These are phyloP conservation scores for Mimas tiliae DNA, from an alignment of 2,888 invertebrate species.

Conservation along the genomic window DNA sequence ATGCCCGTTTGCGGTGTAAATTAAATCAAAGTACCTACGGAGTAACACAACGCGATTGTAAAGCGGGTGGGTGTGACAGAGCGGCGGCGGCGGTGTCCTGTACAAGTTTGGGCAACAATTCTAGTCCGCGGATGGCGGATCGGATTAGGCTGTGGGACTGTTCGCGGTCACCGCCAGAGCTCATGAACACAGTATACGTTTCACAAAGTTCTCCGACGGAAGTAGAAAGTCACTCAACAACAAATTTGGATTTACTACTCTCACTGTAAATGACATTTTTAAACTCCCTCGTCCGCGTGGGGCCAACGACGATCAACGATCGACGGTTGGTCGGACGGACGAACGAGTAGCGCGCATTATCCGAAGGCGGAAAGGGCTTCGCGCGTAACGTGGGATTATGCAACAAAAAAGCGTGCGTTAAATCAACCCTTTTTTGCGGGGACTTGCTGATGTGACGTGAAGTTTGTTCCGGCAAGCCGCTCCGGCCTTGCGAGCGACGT, in stretches of 20 bases:
- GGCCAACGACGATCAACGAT: constrained; percentile 48
- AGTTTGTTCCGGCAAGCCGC: constrained; percentile 70
- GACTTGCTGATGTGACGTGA: constrained; percentile 68
- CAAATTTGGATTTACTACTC: constrained; percentile 79
- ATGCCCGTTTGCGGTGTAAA: constrained; percentile 73
- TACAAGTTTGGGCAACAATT: constrained; percentile 74
- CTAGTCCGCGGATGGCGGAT: constrained; percentile 57
- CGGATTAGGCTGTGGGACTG: constrained; percentile 74
- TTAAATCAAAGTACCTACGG: constrained; percentile 69
- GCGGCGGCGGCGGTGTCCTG: constrained; percentile 52
- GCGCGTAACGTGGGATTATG: constrained; percentile 69
- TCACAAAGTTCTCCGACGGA: constrained; percentile 78
- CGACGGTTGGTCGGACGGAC: constrained; percentile 36
- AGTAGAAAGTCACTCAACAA: constrained; percentile 81
- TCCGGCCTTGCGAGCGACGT: constrained; percentile 66
- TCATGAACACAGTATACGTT: constrained; percentile 81
- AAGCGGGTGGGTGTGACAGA: constrained; percentile 55
- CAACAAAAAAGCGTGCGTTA: constrained; percentile 73
- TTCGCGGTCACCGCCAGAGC: constrained; percentile 77
- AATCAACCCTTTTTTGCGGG: constrained; percentile 71
- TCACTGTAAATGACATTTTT: constrained; percentile 76
- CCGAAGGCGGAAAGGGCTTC: constrained; percentile 53
- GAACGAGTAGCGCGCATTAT: constrained; percentile 61
- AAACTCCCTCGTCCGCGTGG: constrained; percentile 55
- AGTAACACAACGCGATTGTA: constrained; percentile 72